Evolutionary conservation across 2,113 vertebrate genomes (phyloP).

Genomic region (Rana temporaria): DNA sequence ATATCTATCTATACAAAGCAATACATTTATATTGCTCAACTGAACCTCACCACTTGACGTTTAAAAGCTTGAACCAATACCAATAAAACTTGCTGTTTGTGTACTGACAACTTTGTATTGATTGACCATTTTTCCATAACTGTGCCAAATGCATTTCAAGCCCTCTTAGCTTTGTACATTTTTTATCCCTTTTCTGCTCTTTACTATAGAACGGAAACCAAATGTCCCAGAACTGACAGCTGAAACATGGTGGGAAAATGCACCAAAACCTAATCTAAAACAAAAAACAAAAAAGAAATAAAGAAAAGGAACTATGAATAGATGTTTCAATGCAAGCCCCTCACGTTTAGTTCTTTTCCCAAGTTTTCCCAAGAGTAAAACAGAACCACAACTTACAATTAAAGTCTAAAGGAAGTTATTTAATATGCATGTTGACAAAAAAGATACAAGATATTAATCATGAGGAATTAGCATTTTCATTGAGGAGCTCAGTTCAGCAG

Average conservation of each 20-base stretch:
- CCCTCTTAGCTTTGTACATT: neutral
- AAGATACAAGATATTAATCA: constrained; percentile 80
- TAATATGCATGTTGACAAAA: constrained; percentile 80
- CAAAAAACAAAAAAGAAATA: constrained; percentile 4
- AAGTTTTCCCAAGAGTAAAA: constrained; percentile 59
- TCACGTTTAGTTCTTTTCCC: constrained; percentile 6
- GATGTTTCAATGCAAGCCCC: neutral
- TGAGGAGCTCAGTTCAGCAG: constrained; percentile 71
- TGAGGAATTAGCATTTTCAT: constrained; percentile 75
- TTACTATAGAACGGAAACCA: neutral
- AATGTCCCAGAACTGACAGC: constrained; percentile 1
- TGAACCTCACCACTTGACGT: no score
- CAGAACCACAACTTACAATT: constrained; percentile 68
- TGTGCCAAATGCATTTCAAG: neutral
- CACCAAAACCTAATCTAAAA: constrained; percentile 5
- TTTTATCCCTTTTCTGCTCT: neutral
- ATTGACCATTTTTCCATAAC: no score
- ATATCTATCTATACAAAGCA: no score
- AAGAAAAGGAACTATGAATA: constrained; percentile 12
- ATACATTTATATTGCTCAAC: no score
- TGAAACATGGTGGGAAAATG: neutral
- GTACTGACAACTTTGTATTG: no score
- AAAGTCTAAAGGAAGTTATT: constrained; percentile 71
- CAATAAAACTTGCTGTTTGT: no score
- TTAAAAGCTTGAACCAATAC: no score